phyloP scores from a whole-genome alignment of 2,113 vertebrate species.

The Glaucidium brasilianum region DNA sequence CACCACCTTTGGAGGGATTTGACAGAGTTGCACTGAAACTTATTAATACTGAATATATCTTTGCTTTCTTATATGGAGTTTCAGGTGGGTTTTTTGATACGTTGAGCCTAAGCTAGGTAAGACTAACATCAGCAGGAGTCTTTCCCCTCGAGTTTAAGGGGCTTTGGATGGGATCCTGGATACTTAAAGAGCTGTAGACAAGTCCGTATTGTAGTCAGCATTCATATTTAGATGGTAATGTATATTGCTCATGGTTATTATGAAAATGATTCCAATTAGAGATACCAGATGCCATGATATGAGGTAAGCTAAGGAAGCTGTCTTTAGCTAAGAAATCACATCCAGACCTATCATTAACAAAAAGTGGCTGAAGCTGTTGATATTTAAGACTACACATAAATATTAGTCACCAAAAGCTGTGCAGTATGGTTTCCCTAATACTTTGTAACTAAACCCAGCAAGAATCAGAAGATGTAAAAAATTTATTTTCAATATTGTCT shows the following conservation, averaged over 20 bases:
- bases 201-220: constrained; percentile 38
- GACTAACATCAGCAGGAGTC: not conserved
- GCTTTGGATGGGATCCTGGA: constrained; percentile 43
- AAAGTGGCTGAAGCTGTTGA: constrained; percentile 35
- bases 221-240: constrained; percentile 56
- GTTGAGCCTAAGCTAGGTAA: not conserved
- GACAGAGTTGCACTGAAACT: not conserved
- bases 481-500: not conserved
- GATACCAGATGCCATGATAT: constrained; percentile 55
- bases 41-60: not conserved
- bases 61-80: not conserved
- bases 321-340: constrained; percentile 32
- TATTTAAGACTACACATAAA: constrained; percentile 2
- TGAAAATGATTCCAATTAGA: constrained; percentile 68
- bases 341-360: constrained; percentile 39
- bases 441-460: not conserved
- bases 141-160: not conserved
- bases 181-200: constrained; percentile 28
- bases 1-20: not conserved
- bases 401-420: not conserved
- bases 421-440: not conserved
- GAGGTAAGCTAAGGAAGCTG: constrained; percentile 54
- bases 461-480: not conserved
- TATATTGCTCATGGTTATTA: constrained; percentile 62
- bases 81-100: not conserved